A percentile compares a stretch with the other conserved stretches of the same genome.
These are phyloP conservation scores for Microtus obscurus DNA, from an alignment of 2,797 vertebrate genomes.

Conservation along the genomic window DNA sequence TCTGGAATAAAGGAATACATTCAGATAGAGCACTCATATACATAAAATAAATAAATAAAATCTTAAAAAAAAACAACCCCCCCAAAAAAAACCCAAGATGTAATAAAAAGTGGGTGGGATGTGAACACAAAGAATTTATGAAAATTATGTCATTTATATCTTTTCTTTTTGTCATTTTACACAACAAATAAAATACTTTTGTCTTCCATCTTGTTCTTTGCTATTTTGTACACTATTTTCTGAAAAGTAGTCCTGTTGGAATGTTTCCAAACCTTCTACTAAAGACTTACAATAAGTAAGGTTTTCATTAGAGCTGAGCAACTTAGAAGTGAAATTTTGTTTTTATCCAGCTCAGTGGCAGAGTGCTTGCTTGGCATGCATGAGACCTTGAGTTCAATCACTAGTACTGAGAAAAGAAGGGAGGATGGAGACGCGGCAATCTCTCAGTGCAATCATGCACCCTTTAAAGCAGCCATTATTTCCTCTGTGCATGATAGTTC, in stretches of 20 bases:
- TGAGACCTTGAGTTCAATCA: not conserved
- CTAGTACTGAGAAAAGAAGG: not conserved
- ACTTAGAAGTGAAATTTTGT: not conserved
- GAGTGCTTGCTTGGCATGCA: not conserved
- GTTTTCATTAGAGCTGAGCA: not conserved
- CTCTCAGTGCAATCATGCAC: not conserved
- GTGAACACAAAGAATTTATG: not conserved
- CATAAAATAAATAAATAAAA: too few relatives aligned
- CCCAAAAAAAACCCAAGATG: too few relatives aligned
- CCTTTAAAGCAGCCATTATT: not conserved
- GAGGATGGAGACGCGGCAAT: not conserved
- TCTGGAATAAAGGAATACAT: too few relatives aligned
- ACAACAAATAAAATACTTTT: not conserved
- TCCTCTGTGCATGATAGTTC: not conserved
- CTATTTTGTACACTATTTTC: not conserved
- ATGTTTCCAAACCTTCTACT: conserved; percentile 10
- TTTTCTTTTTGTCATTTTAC: conserved; percentile 24
- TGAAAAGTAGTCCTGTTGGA: conserved; percentile 2
- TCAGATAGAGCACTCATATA: too few relatives aligned
- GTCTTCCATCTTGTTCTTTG: conserved; percentile 17
- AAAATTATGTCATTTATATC: conserved; percentile 41
- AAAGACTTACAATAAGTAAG: not conserved
- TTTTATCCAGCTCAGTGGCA: not conserved
- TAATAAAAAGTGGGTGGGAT: conserved; percentile 12
- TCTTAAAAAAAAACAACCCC: too few relatives aligned